A percentile compares a stretch with the other conserved stretches of the same genome.
These are phyloP conservation scores for Apamea epomidion DNA, from an alignment of 2,888 invertebrate species.

Conservation along the genomic window DNA sequence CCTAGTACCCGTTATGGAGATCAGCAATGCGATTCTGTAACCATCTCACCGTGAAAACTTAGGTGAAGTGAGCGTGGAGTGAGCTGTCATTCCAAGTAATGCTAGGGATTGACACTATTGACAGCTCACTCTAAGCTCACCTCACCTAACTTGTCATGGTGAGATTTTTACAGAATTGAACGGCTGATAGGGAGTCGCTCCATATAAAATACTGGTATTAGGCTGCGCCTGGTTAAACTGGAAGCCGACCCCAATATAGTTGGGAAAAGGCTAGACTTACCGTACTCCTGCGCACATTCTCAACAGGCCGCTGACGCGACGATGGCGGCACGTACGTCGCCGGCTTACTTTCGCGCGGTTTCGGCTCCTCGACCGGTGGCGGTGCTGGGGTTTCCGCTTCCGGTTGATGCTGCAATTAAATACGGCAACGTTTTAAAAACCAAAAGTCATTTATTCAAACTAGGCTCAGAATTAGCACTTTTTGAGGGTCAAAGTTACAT, in stretches of 20 bases:
- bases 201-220: not conserved
- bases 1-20: too few species aligned
- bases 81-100: too few species aligned
- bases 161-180: too few species aligned
- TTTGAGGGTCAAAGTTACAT: too few species aligned
- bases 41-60: too few species aligned
- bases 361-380: constrained; percentile 78
- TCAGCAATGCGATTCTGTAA: too few species aligned
- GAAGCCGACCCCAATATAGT: not conserved
- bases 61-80: too few species aligned
- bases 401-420: constrained; percentile 64
- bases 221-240: not conserved
- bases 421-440: not conserved
- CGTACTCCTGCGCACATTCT: constrained; percentile 78
- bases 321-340: constrained; percentile 88
- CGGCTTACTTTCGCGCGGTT: constrained; percentile 77
- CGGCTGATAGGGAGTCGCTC: not conserved
- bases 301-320: constrained; percentile 77
- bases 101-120: too few species aligned
- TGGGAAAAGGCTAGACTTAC: constrained; percentile 38
- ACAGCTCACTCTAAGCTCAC: too few species aligned
- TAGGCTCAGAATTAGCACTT: too few species aligned
- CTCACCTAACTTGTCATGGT: too few species aligned
- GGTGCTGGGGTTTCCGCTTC: constrained; percentile 77
- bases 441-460: too few species aligned